phyloP scores from a whole-genome alignment of 2,113 vertebrate species.

The Leucopsar rothschildi region DNA sequence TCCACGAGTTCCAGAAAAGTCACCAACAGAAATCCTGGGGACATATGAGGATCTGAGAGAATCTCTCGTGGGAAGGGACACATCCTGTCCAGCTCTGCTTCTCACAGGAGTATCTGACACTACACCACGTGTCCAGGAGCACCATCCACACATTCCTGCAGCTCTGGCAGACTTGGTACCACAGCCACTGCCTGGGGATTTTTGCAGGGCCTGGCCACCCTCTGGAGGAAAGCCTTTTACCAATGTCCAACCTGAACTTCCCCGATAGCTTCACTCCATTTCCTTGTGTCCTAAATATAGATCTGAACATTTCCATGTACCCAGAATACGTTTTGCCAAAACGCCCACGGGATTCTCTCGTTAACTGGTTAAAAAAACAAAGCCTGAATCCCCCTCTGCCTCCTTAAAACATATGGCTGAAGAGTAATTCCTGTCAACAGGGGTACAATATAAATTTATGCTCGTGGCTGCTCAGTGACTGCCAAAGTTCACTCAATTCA shows the following conservation, averaged over 20 bases:
- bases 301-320: accelerated
- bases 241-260: neutral
- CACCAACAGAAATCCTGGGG: neutral
- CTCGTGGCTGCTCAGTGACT: neutral
- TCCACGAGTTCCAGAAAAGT: neutral
- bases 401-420: neutral
- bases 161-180: neutral
- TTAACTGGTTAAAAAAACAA: neutral
- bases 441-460: neutral
- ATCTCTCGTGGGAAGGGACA: neutral
- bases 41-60: neutral
- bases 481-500: neutral
- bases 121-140: neutral
- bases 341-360: neutral
- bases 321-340: neutral
- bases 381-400: neutral
- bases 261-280: neutral
- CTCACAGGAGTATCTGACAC: neutral
- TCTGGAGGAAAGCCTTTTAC: neutral
- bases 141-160: accelerated
- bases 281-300: neutral
- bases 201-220: neutral
- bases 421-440: neutral
- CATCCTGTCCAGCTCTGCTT: neutral
- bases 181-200: neutral